phyloP scores from a whole-genome alignment of 2,888 invertebrate genomes.

The Tachina fera region DNA sequence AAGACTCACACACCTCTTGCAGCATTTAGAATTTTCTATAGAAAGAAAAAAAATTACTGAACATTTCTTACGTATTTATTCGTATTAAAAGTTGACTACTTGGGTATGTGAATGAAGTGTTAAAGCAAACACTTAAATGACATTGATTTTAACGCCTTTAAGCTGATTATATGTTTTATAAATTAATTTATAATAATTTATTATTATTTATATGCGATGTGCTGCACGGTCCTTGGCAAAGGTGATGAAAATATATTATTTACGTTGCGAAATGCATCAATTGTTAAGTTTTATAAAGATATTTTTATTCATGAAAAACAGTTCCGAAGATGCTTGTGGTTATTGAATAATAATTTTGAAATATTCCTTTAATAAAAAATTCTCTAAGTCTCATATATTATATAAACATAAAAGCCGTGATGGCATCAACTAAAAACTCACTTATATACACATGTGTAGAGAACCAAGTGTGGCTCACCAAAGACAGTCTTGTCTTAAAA shows the following conservation, averaged over 20 bases:
- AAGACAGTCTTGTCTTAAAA: too few relatives aligned
- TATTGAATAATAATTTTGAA: too few relatives aligned
- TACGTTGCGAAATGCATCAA: neutral
- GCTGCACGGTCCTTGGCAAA: neutral
- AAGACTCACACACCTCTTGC: conserved; percentile 20
- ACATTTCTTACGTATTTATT: neutral
- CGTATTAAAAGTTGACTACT: neutral
- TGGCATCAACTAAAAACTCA: too few relatives aligned
- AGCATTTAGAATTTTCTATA: conserved; percentile 7
- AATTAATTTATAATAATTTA: conserved; percentile 25
- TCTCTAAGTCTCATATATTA: too few relatives aligned
- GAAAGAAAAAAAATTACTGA: conserved; percentile 11
- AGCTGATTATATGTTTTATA: conserved; percentile 38
- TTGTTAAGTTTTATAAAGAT: neutral
- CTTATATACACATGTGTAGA: too few relatives aligned
- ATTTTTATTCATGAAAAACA: too few relatives aligned
- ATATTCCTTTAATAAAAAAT: too few relatives aligned
- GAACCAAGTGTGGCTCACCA: too few relatives aligned
- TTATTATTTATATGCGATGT: conserved; percentile 19
- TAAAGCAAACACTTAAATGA: conserved; percentile 41
- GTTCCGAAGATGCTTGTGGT: too few relatives aligned
- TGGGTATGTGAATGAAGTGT: conserved; percentile 34
- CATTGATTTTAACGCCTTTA: conserved; percentile 47
- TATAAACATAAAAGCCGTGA: too few relatives aligned
- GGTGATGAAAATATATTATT: neutral